phyloP scores from a whole-genome alignment of 1,140 invertebrate genomes.

The Zophobas morio region DNA sequence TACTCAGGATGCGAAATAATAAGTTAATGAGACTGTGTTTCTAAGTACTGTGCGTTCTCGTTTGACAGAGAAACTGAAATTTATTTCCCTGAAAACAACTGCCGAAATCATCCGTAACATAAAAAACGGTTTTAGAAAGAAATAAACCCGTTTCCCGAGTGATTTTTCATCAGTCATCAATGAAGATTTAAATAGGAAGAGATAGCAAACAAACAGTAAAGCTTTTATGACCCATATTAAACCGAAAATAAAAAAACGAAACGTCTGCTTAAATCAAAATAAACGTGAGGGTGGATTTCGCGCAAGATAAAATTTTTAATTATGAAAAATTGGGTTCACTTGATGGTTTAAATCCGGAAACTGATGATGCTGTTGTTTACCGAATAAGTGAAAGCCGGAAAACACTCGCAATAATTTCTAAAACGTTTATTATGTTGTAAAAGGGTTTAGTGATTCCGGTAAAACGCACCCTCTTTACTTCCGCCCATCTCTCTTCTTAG shows the following conservation, averaged over 20 bases:
- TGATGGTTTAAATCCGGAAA: constrained; percentile 19
- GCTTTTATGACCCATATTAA: constrained; percentile 23
- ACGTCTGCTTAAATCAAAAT: constrained; percentile 31
- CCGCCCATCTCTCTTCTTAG: constrained; percentile 26
- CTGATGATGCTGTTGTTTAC: constrained; percentile 19
- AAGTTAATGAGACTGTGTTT: no score
- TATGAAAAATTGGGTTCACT: constrained; percentile 24
- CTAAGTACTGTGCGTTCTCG: no score
- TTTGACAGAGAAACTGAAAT: no score
- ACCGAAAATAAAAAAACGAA: constrained; percentile 9
- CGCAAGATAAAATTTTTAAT: constrained; percentile 27
- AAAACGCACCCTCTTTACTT: constrained; percentile 12
- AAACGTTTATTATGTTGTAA: constrained; percentile 42
- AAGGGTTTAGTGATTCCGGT: constrained; percentile 33
- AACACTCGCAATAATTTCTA: constrained; percentile 38
- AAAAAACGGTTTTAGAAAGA: not conserved
- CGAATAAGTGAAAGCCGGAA: constrained; percentile 25
- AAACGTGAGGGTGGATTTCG: constrained; percentile 1
- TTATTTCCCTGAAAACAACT: no score
- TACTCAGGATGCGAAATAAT: no score
- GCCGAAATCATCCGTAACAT: not conserved
- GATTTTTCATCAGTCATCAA: constrained; percentile 33
- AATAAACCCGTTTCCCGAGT: constrained; percentile 12
- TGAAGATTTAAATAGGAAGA: constrained; percentile 28
- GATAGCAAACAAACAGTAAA: constrained; percentile 32